Conservation (phyloP, 2,113 vertebrate species). For the Ginglymostoma cirratum region DNA sequence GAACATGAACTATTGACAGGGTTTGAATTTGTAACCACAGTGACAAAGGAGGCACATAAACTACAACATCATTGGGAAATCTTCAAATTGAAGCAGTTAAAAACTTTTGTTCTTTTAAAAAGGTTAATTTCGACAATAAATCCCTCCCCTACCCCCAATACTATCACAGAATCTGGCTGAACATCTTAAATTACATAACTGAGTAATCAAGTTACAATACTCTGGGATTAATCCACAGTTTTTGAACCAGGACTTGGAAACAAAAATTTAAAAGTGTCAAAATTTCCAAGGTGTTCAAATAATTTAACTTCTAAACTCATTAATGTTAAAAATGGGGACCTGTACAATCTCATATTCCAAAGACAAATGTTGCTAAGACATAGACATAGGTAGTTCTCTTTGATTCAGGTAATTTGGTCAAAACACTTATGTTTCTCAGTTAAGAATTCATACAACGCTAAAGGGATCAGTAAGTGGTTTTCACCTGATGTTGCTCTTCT, state of each 20-base stretch:
- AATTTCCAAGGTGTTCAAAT: background rate
- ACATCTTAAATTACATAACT: background rate
- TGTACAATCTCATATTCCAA: constrained; percentile 9
- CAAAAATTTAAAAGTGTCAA: background rate
- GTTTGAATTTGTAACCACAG: constrained; percentile 1
- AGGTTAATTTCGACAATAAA: background rate
- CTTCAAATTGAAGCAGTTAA: background rate
- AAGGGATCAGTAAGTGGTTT: constrained; percentile 22
- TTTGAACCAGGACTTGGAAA: constrained; percentile 17
- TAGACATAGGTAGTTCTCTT: constrained; percentile 29
- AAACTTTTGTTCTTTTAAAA: constrained; percentile 22
- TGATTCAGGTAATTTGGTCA: constrained; percentile 4
- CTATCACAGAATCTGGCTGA: constrained; percentile 5
- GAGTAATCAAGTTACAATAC: background rate
- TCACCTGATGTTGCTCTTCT: background rate
- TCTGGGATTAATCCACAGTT: constrained; percentile 35
- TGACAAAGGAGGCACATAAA: constrained; percentile 26
- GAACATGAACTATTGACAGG: background rate
- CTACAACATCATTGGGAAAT: constrained; percentile 27
- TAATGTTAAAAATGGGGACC: background rate
- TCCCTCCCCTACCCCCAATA: background rate
- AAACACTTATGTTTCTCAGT: background rate
- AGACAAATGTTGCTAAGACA: background rate
- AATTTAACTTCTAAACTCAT: background rate
- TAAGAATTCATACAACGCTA: constrained; percentile 10